phyloP scores from a whole-genome alignment of 1,140 invertebrate genomes.

The Tetraneura akinire region DNA sequence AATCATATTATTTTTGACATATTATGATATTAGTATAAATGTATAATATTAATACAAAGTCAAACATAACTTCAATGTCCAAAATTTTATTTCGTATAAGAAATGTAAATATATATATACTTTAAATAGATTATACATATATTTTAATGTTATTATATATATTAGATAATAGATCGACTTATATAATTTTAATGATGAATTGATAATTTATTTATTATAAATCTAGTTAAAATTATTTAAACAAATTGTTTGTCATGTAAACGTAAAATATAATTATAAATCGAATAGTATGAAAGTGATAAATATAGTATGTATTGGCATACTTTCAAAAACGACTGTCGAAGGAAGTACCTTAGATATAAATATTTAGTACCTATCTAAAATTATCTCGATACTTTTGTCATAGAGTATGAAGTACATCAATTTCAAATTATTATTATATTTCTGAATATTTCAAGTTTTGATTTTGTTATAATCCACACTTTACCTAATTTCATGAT shows the following conservation, averaged over 20 bases:
- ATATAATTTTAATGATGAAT: too few relatives aligned
- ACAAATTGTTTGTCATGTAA: not conserved
- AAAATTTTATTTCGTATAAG: not conserved
- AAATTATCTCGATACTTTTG: slow-evolving; percentile 44
- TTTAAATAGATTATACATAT: not conserved
- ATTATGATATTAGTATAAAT: not conserved
- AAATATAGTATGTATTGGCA: slow-evolving; percentile 37
- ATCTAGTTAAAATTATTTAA: not conserved
- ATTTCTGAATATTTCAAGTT: not conserved
- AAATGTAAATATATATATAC: too few relatives aligned
- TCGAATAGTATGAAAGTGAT: slow-evolving; percentile 19
- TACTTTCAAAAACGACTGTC: slow-evolving; percentile 27
- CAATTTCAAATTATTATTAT: not conserved
- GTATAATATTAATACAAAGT: too few relatives aligned
- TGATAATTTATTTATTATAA: too few relatives aligned
- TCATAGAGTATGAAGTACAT: not conserved
- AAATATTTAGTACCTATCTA: slow-evolving; percentile 32
- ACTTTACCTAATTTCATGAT: not conserved
- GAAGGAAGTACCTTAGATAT: slow-evolving; percentile 17
- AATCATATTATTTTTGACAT: slow-evolving; percentile 15
- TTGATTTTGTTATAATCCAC: not conserved
- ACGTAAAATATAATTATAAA: not conserved
- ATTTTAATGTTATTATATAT: not conserved
- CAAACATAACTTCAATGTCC: not conserved
- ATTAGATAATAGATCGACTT: too few relatives aligned